Evolutionary conservation across 1,140 invertebrate species (phyloP).

Genomic region (Megathymus violae): DNA sequence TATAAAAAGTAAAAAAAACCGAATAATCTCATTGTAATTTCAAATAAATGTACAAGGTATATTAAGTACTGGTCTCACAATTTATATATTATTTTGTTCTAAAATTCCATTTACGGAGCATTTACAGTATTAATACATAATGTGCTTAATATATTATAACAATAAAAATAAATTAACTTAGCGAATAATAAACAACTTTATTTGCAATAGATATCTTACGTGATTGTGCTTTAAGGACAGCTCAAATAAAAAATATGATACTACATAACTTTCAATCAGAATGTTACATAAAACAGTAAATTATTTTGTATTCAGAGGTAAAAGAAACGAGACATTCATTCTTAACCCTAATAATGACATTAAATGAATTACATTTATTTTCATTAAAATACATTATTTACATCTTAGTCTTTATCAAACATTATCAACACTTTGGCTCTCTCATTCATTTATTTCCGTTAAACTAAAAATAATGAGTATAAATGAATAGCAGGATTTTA

Average conservation of each 20-base stretch:
- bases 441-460: slow-evolving; percentile 52
- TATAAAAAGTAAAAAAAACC: slow-evolving; percentile 76
- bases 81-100: slow-evolving; percentile 40
- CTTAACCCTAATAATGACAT: slow-evolving; percentile 63
- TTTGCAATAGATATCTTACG: slow-evolving; percentile 46
- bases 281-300: slow-evolving; percentile 52
- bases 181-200: slow-evolving; percentile 48
- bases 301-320: slow-evolving; percentile 70
- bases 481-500: slow-evolving; percentile 54
- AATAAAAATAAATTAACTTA: slow-evolving; percentile 74
- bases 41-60: slow-evolving; percentile 60
- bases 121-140: slow-evolving; percentile 17
- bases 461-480: slow-evolving; percentile 77
- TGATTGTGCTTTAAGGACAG: slow-evolving; percentile 66
- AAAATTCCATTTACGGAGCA: slow-evolving; percentile 16
- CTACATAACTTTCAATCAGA: slow-evolving; percentile 31
- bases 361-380: slow-evolving; percentile 69
- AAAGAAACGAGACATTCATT: slow-evolving; percentile 55
- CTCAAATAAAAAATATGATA: slow-evolving; percentile 36
- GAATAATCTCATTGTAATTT: slow-evolving; percentile 81
- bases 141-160: slow-evolving; percentile 51
- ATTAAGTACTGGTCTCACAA: slow-evolving; percentile 50
- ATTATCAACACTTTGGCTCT: slow-evolving; percentile 77
- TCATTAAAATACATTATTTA: slow-evolving; percentile 74
- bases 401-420: slow-evolving; percentile 65